Conservation (phyloP, 2,888 invertebrate species). For the Ypsolopha scabrella region DNA sequence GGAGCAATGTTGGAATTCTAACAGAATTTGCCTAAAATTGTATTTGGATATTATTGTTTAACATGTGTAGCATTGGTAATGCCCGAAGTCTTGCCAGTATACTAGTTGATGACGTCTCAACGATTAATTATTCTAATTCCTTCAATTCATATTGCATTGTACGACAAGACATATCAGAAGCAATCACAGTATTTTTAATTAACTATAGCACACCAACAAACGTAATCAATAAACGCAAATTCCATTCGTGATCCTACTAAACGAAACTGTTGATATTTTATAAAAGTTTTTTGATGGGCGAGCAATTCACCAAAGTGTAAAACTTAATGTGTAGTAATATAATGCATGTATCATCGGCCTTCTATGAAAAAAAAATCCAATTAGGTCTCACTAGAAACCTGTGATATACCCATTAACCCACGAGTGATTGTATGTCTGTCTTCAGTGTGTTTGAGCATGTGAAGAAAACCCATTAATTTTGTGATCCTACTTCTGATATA, state of each 20-base stretch:
- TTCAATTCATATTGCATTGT: constrained; percentile 30
- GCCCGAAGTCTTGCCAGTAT: constrained; percentile 56
- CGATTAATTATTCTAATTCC: constrained; percentile 10
- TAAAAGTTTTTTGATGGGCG: neutral
- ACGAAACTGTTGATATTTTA: neutral
- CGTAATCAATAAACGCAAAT: neutral
- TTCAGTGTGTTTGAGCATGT: constrained; percentile 36
- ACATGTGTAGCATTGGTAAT: constrained; percentile 36
- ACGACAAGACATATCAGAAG: constrained; percentile 59
- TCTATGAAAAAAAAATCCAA: constrained; percentile 31
- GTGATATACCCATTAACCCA: constrained; percentile 57
- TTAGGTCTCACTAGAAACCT: constrained; percentile 62
- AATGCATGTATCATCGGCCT: constrained; percentile 20
- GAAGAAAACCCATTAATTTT: neutral
- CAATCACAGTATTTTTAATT: constrained; percentile 32
- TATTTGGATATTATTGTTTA: constrained; percentile 54
- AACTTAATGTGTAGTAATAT: constrained; percentile 20
- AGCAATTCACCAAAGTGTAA: neutral
- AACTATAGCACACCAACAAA: neutral
- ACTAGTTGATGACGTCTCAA: constrained; percentile 15
- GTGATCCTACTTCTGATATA: too few relatives aligned
- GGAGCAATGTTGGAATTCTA: constrained; percentile 45
- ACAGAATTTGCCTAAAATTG: constrained; percentile 54
- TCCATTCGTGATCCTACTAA: neutral
- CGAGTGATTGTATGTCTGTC: constrained; percentile 50